Conservation (phyloP, 2,113 vertebrate genomes). For the Amazona vittata region DNA sequence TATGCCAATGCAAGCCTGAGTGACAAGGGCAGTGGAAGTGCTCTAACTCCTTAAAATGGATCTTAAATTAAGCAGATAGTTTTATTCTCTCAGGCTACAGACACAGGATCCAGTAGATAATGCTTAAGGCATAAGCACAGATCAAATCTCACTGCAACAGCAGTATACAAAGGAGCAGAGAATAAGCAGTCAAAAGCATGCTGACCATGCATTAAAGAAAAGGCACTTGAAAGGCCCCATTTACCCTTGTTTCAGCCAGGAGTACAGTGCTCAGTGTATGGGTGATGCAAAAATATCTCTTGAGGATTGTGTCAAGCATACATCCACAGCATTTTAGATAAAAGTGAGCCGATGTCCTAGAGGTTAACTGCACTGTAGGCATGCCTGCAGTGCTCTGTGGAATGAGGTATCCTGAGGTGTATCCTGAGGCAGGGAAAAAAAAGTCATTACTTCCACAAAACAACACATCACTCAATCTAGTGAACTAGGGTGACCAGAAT, state of each 20-base stretch:
- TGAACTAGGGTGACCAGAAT: neutral
- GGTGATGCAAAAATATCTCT: neutral
- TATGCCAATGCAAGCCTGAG: neutral
- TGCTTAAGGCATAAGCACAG: neutral
- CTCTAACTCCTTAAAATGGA: slow-evolving; percentile 2
- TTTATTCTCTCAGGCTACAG: slow-evolving; percentile 19
- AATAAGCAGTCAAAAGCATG: neutral
- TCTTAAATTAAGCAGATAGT: slow-evolving; percentile 21
- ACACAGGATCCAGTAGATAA: slow-evolving; percentile 20
- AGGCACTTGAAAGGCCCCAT: neutral
- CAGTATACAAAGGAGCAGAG: neutral
- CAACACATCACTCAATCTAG: neutral
- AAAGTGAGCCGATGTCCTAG: neutral
- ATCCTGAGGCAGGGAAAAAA: neutral
- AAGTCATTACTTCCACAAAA: neutral
- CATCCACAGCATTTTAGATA: neutral
- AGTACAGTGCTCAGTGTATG: neutral
- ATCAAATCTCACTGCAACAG: slow-evolving; percentile 53
- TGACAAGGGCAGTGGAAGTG: neutral
- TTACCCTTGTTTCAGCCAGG: neutral
- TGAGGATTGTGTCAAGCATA: neutral
- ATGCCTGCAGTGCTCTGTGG: neutral
- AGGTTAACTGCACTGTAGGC: neutral
- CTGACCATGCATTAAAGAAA: neutral
- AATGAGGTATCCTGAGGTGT: neutral